Conservation (phyloP, 2,888 invertebrate genomes). For the Acronicta alni region DNA sequence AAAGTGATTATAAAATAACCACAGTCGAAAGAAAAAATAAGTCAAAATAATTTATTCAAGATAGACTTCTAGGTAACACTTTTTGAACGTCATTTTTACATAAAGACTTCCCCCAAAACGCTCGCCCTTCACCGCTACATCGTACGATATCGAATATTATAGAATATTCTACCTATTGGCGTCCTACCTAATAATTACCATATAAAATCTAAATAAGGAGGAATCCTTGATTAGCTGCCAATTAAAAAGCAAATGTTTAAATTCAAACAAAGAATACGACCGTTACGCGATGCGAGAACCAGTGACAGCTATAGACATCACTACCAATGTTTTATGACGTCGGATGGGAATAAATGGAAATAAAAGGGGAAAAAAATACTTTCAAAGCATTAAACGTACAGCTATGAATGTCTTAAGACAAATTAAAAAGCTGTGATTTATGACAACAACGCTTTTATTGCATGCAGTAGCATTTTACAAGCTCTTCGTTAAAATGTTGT, state of each 20-base stretch:
- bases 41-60: too few relatives aligned
- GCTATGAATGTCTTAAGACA: conserved; percentile 72
- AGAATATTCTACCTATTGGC: too few relatives aligned
- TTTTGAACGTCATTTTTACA: too few relatives aligned
- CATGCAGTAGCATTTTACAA: conserved; percentile 59
- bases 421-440: conserved; percentile 82
- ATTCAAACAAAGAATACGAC: conserved; percentile 52
- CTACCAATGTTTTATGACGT: conserved; percentile 75
- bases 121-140: too few relatives aligned
- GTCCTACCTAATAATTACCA: too few relatives aligned
- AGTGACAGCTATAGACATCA: conserved; percentile 67
- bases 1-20: too few relatives aligned
- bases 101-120: too few relatives aligned
- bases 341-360: conserved; percentile 70
- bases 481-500: conserved; percentile 46
- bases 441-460: conserved; percentile 60
- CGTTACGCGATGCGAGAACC: conserved; percentile 56
- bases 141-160: too few relatives aligned
- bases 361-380: conserved; percentile 75
- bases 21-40: too few relatives aligned
- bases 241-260: conserved; percentile 45
- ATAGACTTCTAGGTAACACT: too few relatives aligned
- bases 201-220: conserved; percentile 1
- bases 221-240: conserved; percentile 33
- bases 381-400: conserved; percentile 71